Conservation (phyloP, 2,113 vertebrate species). For the Toxostoma redivivum region DNA sequence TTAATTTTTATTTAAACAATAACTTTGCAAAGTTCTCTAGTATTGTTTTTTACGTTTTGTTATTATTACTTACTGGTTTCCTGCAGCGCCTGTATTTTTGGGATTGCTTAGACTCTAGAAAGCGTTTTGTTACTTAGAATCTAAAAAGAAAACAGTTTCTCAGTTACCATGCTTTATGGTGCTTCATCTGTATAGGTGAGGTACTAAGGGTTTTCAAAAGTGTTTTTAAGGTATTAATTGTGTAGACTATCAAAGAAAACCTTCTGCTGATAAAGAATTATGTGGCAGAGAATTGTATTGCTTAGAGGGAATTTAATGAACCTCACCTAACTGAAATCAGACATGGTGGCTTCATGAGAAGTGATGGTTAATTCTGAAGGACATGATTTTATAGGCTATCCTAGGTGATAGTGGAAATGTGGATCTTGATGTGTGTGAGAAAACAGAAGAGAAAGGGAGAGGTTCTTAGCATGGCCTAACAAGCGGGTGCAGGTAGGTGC, state of each 20-base stretch:
- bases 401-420: not conserved
- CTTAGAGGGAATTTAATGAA: not conserved
- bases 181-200: not conserved
- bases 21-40: not conserved
- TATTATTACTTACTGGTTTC: not conserved
- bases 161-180: not conserved
- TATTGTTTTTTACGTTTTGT: not conserved
- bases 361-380: not conserved
- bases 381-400: not conserved
- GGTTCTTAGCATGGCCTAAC: not conserved
- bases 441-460: not conserved
- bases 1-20: not conserved
- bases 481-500: not conserved
- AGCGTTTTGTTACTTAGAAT: not conserved
- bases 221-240: not conserved
- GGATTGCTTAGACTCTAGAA: not conserved
- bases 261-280: not conserved
- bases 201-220: not conserved
- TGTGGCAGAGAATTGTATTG: rapidly evolving
- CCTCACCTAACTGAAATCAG: not conserved
- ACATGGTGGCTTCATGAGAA: not conserved
- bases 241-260: not conserved
- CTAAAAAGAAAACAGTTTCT: not conserved
- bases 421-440: not conserved
- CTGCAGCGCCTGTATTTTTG: not conserved